These are phyloP conservation scores for Epinephelus fuscoguttatus DNA, from an alignment of 2,113 vertebrate species.

Conservation along the genomic window DNA sequence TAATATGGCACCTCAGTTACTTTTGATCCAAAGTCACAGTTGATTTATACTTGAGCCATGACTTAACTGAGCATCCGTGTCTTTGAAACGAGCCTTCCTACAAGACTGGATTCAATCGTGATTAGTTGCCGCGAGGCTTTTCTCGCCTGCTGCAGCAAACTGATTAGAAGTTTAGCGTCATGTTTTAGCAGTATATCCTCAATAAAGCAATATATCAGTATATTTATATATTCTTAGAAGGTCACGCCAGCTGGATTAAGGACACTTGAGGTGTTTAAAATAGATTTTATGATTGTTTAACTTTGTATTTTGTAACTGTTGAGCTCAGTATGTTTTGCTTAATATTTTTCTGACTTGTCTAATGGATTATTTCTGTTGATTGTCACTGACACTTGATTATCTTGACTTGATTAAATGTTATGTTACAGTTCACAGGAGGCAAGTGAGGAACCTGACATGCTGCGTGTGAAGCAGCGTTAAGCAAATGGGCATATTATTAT, in stretches of 20 bases:
- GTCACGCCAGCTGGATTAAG: constrained; percentile 42
- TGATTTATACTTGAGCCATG: constrained; percentile 34
- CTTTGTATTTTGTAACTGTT: constrained; percentile 63
- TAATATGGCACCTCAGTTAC: constrained; percentile 10
- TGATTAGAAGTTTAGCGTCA: constrained; percentile 38
- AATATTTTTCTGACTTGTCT: constrained; percentile 55
- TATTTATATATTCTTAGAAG: constrained; percentile 60
- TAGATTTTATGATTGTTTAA: constrained; percentile 55
- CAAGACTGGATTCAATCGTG: constrained; percentile 32
- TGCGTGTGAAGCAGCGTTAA: constrained; percentile 21
- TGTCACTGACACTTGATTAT: constrained; percentile 23
- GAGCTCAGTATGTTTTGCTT: constrained; percentile 44
- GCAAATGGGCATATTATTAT: constrained; percentile 43
- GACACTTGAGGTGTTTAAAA: constrained; percentile 40
- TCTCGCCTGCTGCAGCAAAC: not conserved
- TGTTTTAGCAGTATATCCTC: constrained; percentile 54
- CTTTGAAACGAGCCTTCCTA: constrained; percentile 35
- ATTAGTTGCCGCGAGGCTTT: constrained; percentile 28
- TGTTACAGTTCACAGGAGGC: constrained; percentile 23
- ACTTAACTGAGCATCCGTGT: constrained; percentile 37
- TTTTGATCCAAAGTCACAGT: constrained; percentile 33
- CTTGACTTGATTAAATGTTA: constrained; percentile 11
- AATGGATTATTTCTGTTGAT: constrained; percentile 44
- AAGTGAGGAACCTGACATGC: constrained; percentile 12
- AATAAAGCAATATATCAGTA: constrained; percentile 68